Conservation (phyloP, 2,797 vertebrate genomes). For the Megalops cyprinoides region DNA sequence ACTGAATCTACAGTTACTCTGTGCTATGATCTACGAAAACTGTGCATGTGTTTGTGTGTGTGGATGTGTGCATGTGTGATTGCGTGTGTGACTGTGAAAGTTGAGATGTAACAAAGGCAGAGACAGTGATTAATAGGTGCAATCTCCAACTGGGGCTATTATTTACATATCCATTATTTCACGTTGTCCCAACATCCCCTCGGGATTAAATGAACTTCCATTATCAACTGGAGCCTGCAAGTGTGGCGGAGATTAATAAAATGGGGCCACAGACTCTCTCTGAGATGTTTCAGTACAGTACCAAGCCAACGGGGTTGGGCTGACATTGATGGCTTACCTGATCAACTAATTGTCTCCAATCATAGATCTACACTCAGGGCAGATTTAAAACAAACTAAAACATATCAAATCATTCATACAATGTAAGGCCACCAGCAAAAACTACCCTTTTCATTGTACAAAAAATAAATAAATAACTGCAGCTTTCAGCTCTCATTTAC, state of each 20-base stretch:
- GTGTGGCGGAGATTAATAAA: constrained; percentile 43
- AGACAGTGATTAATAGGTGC: constrained; percentile 27
- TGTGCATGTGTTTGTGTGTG: not conserved
- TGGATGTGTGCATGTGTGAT: not conserved
- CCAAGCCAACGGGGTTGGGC: constrained; percentile 30
- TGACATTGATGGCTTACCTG: constrained; percentile 28
- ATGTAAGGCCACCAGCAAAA: not conserved
- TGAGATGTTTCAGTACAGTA: not conserved
- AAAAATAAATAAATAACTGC: constrained; percentile 2
- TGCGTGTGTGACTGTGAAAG: not conserved
- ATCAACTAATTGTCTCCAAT: constrained; percentile 41
- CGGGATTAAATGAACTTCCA: constrained; percentile 51
- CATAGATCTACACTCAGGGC: constrained; percentile 35
- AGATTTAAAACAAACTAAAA: constrained; percentile 19
- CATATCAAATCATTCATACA: not conserved
- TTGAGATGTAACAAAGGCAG: not conserved
- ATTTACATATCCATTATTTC: constrained; percentile 54
- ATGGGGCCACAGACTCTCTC: constrained; percentile 27
- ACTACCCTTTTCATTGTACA: not conserved
- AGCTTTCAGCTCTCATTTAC: not conserved
- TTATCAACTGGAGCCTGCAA: constrained; percentile 44
- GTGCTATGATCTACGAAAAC: not conserved
- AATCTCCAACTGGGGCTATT: constrained; percentile 43
- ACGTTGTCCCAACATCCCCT: constrained; percentile 43
- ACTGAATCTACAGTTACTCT: not conserved